Evolutionary conservation across 1,140 invertebrate genomes (phyloP), one percentile per base, ranked within the genome.

Genomic region (Eurosta solidaginis): DNA sequence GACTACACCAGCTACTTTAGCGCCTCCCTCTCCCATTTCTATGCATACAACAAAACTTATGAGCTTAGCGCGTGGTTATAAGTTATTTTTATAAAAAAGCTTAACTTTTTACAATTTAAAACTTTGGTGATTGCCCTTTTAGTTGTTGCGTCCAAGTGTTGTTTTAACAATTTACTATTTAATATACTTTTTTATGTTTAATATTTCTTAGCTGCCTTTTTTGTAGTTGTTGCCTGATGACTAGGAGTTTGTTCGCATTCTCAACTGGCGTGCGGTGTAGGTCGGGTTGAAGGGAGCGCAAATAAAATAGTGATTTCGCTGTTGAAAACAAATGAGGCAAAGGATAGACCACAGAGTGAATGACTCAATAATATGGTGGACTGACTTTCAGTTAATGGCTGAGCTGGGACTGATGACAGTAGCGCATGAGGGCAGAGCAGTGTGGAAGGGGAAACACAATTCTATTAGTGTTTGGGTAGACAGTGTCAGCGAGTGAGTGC

Each of bases 121-220:
- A 74, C 22, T 14, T 74, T 74, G 73, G 73, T 22, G 44, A 4
- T 45, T 74, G 44, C 68, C 36, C 42, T 27, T 74, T 68, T 68
- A 40, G 59, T 33, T n/a, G n/a, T n/a, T 1, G 59, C 59, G 33
- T 40, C n/a, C 29, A 40, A 68, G 36, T 40, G 59, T 68, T 68
- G 59, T 33, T 68, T n/a, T 68, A 68, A 22, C 59, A 40, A 68
- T 68, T 68, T 42, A 40, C 29, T 68, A n/a, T 40, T 68, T 40
- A 17, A 59, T 59, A 52, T 7, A 52, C 22, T 17, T 14, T 17
- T 47, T 9, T 47, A 4, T 17, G 45, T 47, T 47, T 47, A 36
- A n/a, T 40, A n/a, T 63, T 17, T 27, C 52, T 17, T 63, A 36
- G 20, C 49, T 63, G 33, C 12, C 40, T 63, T 36, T 63, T 36